Evolutionary conservation across 2,113 vertebrate genomes (phyloP), one percentile per base, ranked within the genome.

Genomic region (Cichladusa arquata): DNA sequence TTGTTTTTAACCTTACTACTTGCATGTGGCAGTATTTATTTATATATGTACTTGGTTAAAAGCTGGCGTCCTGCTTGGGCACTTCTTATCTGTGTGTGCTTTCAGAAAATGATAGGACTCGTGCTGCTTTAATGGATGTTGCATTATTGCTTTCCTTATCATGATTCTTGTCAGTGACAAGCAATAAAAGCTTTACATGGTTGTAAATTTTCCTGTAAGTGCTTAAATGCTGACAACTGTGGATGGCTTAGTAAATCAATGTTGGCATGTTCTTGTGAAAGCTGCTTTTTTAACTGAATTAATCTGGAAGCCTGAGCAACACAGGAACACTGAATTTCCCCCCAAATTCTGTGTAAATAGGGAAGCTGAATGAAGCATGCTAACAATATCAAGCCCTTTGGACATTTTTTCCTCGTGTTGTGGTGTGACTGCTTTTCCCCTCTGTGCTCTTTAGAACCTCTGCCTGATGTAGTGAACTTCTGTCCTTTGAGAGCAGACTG

Each of bases 161-260:
- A 45, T 93, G 91, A 92, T 94, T 97, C 88, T 94, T 97, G 88
- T 94, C 86, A 85, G 81, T 86, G 92, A 94, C 94, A 92, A 96
- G 89, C 76, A 74, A 77, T 96, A 94, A 94, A 95, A 70, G 80
- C 69, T 92, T 95, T 94, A 96, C 72, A 45, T 86, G 84, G 69
- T 92, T 81, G 50, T 97, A 94, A 94, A 96, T 96, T 96, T 94
- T 72, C 77, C 67, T 84, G 10, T 94, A 95, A 96, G 94, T 96
- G 90, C 67, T 91, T 92, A 66, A 80, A 84, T 62, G 67, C 74
- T 95, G 95, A 94, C 92, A 92, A 3, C 74, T 79, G 72, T 64
- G 51, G 81, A 93, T 96, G 67, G 56, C 73, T 92, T 91, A 80
- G 71, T 94, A 96, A 96, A 96, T 95, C 93, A 91, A 22, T 76